Percentiles rank a stretch among this genome's conserved stretches.
phyloP scores from a whole-genome alignment of 2,113 vertebrate species.

The Dicerorhinus sumatrensis region DNA sequence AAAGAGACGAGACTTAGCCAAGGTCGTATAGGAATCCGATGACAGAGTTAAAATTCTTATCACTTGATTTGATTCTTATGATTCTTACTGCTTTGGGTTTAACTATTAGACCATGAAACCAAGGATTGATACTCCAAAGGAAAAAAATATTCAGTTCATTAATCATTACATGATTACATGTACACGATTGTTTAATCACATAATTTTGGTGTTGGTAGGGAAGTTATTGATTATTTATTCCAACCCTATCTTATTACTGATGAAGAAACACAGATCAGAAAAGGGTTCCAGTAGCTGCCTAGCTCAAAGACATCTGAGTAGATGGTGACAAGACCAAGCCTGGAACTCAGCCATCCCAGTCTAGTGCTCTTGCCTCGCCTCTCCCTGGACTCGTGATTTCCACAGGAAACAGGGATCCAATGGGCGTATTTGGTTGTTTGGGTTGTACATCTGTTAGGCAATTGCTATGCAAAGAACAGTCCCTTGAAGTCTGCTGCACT shows the following conservation, averaged over 20 bases:
- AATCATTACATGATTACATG: not conserved
- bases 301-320: not conserved
- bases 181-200: not conserved
- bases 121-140: not conserved
- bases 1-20: not conserved
- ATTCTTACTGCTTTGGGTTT: not conserved
- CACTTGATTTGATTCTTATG: not conserved
- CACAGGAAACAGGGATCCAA: not conserved
- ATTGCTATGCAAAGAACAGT: not conserved
- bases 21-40: not conserved
- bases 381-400: not conserved
- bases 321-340: not conserved
- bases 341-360: not conserved
- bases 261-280: not conserved
- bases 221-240: slow-evolving; percentile 28
- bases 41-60: slow-evolving; percentile 7
- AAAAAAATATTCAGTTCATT: not conserved
- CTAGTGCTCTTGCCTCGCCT: not conserved
- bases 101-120: not conserved
- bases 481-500: not conserved
- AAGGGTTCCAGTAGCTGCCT: not conserved
- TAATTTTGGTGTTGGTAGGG: slow-evolving; percentile 32
- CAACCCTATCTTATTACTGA: not conserved
- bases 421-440: not conserved
- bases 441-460: not conserved